These are phyloP conservation scores for Hemichromis elongatus DNA, from an alignment of 2,113 vertebrate species.

Conservation along the genomic window DNA sequence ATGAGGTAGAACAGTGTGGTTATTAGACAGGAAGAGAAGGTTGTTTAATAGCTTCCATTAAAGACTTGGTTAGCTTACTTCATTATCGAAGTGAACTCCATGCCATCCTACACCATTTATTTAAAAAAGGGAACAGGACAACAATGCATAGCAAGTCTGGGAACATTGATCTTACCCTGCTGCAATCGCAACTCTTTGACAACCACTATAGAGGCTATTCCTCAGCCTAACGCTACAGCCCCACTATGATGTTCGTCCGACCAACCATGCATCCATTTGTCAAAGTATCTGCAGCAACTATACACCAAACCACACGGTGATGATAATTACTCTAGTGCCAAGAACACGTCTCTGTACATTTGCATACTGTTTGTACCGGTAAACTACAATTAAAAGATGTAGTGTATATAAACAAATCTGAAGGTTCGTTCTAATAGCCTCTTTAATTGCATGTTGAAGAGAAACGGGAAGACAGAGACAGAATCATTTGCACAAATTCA, in stretches of 20 bases:
- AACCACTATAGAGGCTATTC: conserved; percentile 28
- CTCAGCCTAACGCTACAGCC: conserved; percentile 28
- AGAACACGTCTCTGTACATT: conserved; percentile 37
- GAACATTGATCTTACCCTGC: conserved; percentile 60
- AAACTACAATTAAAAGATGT: conserved; percentile 26
- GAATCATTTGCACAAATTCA: not conserved
- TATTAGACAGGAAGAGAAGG: conserved; percentile 60
- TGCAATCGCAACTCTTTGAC: conserved; percentile 42
- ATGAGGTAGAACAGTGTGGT: conserved; percentile 66
- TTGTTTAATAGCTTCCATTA: conserved; percentile 72
- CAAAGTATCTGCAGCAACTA: conserved; percentile 15
- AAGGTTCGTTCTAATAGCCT: not conserved
- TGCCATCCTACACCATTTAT: conserved; percentile 42
- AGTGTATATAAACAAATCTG: not conserved
- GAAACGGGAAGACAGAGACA: not conserved
- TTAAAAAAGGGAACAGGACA: conserved; percentile 51
- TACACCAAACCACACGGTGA: not conserved
- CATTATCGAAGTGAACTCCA: conserved; percentile 57
- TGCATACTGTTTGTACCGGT: conserved; percentile 25
- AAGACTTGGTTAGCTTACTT: conserved; percentile 62
- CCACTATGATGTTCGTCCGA: conserved; percentile 25
- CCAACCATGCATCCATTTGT: conserved; percentile 42
- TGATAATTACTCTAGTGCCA: conserved; percentile 34
- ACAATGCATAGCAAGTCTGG: conserved; percentile 49
- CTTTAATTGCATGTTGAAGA: not conserved